Base-by-base conservation (phyloP, 2,888 invertebrate genomes). In the Tricholauxania praeusta region DNA sequence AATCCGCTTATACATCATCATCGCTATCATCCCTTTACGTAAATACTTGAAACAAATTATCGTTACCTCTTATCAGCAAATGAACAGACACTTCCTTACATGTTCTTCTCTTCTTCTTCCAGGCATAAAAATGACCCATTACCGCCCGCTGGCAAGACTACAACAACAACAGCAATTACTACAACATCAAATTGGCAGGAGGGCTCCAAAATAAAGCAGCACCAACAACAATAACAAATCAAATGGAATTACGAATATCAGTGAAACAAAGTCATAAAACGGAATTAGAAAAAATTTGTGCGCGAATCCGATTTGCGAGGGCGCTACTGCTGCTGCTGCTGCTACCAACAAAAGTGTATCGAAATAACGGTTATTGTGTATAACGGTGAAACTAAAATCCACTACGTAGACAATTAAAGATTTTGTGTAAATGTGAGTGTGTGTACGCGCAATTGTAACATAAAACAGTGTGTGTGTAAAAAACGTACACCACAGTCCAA, bases 191-290 rank as follows among this genome's bases (percentile, higher is more conserved):
- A 59, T 14, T 22, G 68, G 52, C 69, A 32, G 65, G 64, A 17
- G 28, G 53, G 8, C 53, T 15, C 39, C 39, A 39, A 39, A 39
- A 39, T 39, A 51, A n/a, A 62, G 17, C 66, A 53, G 19, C 63
- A 66, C 47, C 19, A 70, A 47, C 15, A 47, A 14, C 75, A 74
- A 52, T 39, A 75, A 78, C 74, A 79, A 79, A 78, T 79, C 79
- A 79, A 78, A 82, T 64, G 75, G 77, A 75, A 78, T 79, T 79
- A 79, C 80, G 81, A 81, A 81, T 73, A 74, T 78, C 79, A 82
- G 78, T 80, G 77, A 79, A 80, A 82, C 79, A 78, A 78, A 83
- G 81, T 77, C 79, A 78, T 79, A 78, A 79, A 82, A 80, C 77
- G 74, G 73, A 82, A 83, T 83, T 79, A 79, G 78, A 77, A 72